Conservation (phyloP, 2,888 invertebrate species). For the Hypomecis punctinalis region DNA sequence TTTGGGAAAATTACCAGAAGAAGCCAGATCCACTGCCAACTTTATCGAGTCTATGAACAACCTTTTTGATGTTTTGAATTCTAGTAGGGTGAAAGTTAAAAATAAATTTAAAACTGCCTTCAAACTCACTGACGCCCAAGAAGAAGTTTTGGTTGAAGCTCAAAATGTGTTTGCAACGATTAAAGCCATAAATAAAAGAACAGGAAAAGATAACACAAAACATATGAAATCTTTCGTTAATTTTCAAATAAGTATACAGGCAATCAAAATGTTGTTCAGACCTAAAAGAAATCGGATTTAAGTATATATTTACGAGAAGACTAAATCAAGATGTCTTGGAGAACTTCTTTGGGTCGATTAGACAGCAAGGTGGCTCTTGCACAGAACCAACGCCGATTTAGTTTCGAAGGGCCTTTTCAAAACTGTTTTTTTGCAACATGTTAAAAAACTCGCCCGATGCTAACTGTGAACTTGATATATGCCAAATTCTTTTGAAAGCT, state of each 20-base stretch:
- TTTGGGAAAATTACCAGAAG: constrained; percentile 22
- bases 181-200: constrained; percentile 7
- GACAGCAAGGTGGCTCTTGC: constrained; percentile 25
- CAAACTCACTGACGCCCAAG: not conserved
- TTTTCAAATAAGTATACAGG: constrained; percentile 36
- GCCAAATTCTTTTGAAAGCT: too few relatives aligned
- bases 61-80: constrained; percentile 42
- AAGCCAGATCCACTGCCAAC: constrained; percentile 35
- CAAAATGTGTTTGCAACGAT: constrained; percentile 22
- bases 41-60: constrained; percentile 36
- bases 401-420: constrained; percentile 34
- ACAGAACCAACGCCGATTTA: constrained; percentile 35
- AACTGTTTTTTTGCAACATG: constrained; percentile 23
- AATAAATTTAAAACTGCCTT: constrained; percentile 34
- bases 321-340: constrained; percentile 35
- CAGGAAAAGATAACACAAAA: constrained; percentile 1
- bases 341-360: constrained; percentile 29
- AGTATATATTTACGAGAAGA: constrained; percentile 32
- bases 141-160: constrained; percentile 7
- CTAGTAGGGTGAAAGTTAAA: constrained; percentile 22
- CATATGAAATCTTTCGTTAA: constrained; percentile 27
- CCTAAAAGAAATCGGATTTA: constrained; percentile 30
- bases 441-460: not conserved
- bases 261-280: constrained; percentile 32
- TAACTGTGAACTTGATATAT: constrained; percentile 1